These are phyloP conservation scores for Charaxes varanes DNA, from an alignment of 1,140 invertebrate genomes.

Conservation along the genomic window DNA sequence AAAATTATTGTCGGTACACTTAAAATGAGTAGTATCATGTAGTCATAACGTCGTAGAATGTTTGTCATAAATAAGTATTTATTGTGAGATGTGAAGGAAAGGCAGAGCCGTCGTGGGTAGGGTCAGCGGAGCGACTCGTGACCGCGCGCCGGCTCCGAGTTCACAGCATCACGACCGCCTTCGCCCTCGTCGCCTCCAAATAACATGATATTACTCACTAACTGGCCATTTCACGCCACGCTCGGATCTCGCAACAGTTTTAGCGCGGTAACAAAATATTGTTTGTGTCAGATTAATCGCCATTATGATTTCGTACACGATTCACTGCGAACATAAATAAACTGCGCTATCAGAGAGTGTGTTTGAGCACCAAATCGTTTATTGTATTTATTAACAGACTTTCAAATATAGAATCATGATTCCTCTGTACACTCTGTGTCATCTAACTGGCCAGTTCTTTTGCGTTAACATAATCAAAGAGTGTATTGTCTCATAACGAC, in stretches of 20 bases:
- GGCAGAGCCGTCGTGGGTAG: conserved; percentile 30
- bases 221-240: conserved; percentile 68
- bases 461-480: too few species aligned
- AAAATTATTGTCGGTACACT: too few species aligned
- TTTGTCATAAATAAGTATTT: conserved; percentile 29
- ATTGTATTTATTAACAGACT: too few species aligned
- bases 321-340: conserved; percentile 22
- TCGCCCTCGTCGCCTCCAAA: conserved; percentile 62
- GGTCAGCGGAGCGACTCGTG: conserved; percentile 69
- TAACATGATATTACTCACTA: conserved; percentile 71
- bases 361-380: too few species aligned
- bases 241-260: conserved; percentile 41
- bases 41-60: conserved; percentile 20
- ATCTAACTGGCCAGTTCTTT: too few species aligned
- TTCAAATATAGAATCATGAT: too few species aligned
- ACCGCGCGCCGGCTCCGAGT: conserved; percentile 40
- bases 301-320: conserved; percentile 30
- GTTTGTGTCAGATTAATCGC: conserved; percentile 40
- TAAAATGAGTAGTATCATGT: conserved; percentile 18
- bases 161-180: conserved; percentile 34
- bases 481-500: too few species aligned
- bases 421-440: too few species aligned
- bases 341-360: conserved; percentile 19
- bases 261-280: conserved; percentile 41
- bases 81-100: conserved; percentile 35